Percentiles rank a stretch among this genome's conserved stretches.
These are phyloP conservation scores for Bucco capensis DNA, from an alignment of 2,113 vertebrate genomes.

Conservation along the genomic window DNA sequence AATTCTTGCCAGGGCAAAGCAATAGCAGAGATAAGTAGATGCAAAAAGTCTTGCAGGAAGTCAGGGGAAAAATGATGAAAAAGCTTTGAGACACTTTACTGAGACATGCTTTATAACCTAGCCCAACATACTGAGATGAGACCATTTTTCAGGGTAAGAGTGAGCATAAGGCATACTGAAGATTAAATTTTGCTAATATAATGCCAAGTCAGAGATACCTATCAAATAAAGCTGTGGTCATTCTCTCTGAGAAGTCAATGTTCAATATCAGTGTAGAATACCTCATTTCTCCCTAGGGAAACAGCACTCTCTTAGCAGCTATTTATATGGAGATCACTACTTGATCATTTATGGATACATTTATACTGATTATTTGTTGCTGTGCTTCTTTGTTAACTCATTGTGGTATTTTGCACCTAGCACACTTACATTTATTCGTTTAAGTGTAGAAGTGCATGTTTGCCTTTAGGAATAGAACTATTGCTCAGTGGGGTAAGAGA, in stretches of 20 bases:
- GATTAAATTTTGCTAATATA: constrained; percentile 37
- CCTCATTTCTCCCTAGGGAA: background rate
- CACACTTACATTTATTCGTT: background rate
- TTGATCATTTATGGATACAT: constrained; percentile 12
- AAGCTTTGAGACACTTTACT: background rate
- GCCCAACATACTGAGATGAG: background rate
- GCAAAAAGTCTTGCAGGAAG: constrained; percentile 6
- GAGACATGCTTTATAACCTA: constrained; percentile 25
- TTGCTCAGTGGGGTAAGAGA: background rate
- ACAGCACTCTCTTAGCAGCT: background rate
- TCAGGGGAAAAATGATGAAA: background rate
- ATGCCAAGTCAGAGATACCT: constrained; percentile 8
- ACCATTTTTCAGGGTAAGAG: background rate
- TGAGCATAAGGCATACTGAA: background rate
- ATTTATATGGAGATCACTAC: background rate
- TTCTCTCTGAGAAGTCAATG: constrained; percentile 13
- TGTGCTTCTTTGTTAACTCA: background rate
- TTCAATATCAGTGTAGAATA: background rate
- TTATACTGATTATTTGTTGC: background rate
- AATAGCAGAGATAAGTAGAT: background rate
- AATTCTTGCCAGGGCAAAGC: background rate
- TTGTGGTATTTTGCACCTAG: background rate
- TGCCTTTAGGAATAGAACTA: background rate
- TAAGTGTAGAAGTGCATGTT: background rate
- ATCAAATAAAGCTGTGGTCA: constrained; percentile 21